phyloP scores from a whole-genome alignment of 2,888 invertebrate species.

The Diabrotica balteata region DNA sequence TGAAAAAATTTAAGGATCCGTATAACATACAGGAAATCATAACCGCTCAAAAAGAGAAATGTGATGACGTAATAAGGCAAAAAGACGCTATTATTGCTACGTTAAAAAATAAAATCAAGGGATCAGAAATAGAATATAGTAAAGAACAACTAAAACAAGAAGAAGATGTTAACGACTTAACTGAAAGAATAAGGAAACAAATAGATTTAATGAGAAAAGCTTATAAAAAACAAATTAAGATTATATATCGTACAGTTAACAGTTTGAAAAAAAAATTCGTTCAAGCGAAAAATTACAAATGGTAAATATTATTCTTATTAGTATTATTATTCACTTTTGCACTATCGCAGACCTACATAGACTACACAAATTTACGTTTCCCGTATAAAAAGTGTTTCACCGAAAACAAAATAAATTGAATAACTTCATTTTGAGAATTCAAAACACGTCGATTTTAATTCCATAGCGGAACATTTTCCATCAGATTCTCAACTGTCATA shows the following conservation, averaged over 20 bases:
- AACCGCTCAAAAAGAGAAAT: constrained; percentile 70
- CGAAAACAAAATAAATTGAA: too few relatives aligned
- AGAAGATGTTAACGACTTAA: constrained; percentile 81
- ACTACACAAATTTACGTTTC: too few relatives aligned
- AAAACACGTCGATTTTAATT: too few relatives aligned
- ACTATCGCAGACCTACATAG: too few relatives aligned
- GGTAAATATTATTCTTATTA: neutral
- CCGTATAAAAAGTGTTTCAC: too few relatives aligned
- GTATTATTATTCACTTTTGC: too few relatives aligned
- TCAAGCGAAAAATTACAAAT: neutral
- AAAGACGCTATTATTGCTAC: constrained; percentile 75
- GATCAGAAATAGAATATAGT: constrained; percentile 69
- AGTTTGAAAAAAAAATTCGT: neutral
- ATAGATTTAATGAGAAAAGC: constrained; percentile 74
- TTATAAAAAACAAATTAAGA: constrained; percentile 74
- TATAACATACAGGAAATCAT: constrained; percentile 76
- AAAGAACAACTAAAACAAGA: constrained; percentile 73
- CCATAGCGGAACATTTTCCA: too few relatives aligned
- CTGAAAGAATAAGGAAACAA: constrained; percentile 85
- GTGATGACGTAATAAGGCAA: constrained; percentile 70
- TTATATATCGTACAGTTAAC: constrained; percentile 49
- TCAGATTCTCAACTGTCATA: too few relatives aligned
- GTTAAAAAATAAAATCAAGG: constrained; percentile 73
- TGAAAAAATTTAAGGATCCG: constrained; percentile 73
- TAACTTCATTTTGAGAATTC: too few relatives aligned